Evolutionary conservation across 2,888 invertebrate species (phyloP).

Genomic region (Podotricha telesiphe): DNA sequence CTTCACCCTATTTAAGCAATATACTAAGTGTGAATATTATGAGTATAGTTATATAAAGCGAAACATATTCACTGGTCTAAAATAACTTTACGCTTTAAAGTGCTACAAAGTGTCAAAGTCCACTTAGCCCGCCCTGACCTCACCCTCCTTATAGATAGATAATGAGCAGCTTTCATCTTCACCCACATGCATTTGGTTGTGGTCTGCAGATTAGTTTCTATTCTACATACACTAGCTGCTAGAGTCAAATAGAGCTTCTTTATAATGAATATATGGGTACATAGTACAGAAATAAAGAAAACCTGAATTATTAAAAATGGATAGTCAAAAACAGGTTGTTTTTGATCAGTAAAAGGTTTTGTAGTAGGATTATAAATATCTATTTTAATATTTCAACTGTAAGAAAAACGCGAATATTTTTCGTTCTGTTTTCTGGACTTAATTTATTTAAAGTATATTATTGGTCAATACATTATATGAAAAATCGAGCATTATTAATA

Average conservation of each 20-base stretch:
- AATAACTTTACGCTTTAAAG: conserved; percentile 27
- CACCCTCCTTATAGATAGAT: conserved; percentile 36
- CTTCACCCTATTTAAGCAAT: not conserved
- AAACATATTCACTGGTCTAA: conserved; percentile 18
- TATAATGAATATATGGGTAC: not conserved
- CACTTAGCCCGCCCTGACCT: conserved; percentile 42
- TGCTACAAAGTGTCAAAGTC: conserved; percentile 38
- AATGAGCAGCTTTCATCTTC: conserved; percentile 37
- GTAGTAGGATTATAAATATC: too few species aligned
- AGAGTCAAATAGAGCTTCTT: not conserved
- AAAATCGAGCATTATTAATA: too few species aligned
- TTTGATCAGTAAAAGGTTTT: too few species aligned
- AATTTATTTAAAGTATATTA: too few species aligned
- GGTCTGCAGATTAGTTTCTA: conserved; percentile 4
- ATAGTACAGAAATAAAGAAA: not conserved
- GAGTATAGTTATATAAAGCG: not conserved
- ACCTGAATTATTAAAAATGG: not conserved
- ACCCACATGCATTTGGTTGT: conserved; percentile 27
- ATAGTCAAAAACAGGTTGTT: too few species aligned
- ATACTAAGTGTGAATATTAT: not conserved
- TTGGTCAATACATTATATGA: too few species aligned
- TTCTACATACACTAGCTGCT: not conserved
- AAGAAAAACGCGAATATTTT: too few species aligned
- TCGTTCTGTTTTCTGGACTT: too few species aligned
- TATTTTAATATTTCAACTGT: too few species aligned